A percentile compares a stretch with the other conserved stretches of the same genome.
These are phyloP conservation scores for Scarus forsteni DNA, from an alignment of 2,797 vertebrate species.

Conservation along the genomic window DNA sequence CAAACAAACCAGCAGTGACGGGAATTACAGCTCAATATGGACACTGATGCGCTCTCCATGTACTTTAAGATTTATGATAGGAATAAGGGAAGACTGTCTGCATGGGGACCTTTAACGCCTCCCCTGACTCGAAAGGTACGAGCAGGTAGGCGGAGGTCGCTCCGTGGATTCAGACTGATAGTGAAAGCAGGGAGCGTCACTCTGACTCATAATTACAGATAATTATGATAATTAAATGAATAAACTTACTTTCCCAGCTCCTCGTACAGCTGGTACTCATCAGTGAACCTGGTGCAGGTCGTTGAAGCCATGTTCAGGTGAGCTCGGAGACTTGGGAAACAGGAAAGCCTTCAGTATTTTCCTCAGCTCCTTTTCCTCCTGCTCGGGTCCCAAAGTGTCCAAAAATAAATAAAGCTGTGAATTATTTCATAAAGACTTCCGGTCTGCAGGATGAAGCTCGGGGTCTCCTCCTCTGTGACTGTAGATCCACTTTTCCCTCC, in stretches of 20 bases:
- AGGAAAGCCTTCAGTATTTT: conserved; percentile 34
- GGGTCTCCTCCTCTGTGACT: conserved; percentile 4
- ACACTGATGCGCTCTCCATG: fast-evolving
- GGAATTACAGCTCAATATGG: neutral
- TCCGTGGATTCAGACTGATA: neutral
- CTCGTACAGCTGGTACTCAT: conserved; percentile 97
- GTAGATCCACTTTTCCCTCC: neutral
- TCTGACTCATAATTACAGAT: fast-evolving
- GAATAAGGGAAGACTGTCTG: too few species aligned
- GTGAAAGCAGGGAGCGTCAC: neutral
- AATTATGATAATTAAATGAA: fast-evolving
- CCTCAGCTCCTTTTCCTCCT: conserved; percentile 12
- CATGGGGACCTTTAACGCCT: too few species aligned
- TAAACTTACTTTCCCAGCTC: conserved; percentile 96
- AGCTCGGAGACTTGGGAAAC: conserved; percentile 30
- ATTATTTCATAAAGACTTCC: neutral
- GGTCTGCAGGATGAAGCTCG: neutral
- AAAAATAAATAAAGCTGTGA: neutral
- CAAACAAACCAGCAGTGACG: neutral
- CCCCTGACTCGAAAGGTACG: conserved; percentile 9
- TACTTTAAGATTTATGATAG: fast-evolving
- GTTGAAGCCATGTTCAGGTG: conserved; percentile 88
- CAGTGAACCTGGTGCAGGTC: conserved; percentile 95
- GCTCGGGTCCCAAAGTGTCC: conserved; percentile 1
- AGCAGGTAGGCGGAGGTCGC: conserved; percentile 32